A percentile compares a stretch with the other conserved stretches of the same genome.
Conservation (phyloP, 2,888 invertebrate genomes). For the Acleris laterana region DNA sequence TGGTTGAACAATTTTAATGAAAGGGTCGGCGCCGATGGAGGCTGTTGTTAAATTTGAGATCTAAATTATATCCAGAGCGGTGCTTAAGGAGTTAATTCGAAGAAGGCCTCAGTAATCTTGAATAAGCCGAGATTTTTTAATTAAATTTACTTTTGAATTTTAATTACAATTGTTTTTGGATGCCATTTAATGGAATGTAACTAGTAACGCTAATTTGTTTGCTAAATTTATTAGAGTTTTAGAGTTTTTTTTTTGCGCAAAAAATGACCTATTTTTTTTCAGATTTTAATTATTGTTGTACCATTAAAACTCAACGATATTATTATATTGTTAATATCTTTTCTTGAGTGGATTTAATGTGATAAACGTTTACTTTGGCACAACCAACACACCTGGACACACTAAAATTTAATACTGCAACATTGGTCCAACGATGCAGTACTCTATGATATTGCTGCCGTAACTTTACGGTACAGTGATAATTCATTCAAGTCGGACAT, state of each 20-base stretch:
- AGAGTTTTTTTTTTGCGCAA: too few species aligned
- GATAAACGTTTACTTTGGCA: too few species aligned
- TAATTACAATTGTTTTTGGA: slow-evolving; percentile 5
- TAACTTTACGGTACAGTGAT: too few species aligned
- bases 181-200: background rate
- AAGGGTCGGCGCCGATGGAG: slow-evolving; percentile 63
- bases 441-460: too few species aligned
- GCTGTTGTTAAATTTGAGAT: slow-evolving; percentile 66
- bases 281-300: too few species aligned
- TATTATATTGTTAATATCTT: too few species aligned
- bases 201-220: background rate
- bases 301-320: too few species aligned
- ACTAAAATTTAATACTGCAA: background rate
- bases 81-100: slow-evolving; percentile 34
- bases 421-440: too few species aligned
- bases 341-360: too few species aligned
- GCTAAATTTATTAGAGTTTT: too few species aligned
- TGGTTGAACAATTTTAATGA: slow-evolving; percentile 77
- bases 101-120: slow-evolving; percentile 16
- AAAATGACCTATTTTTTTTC: too few species aligned
- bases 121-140: slow-evolving; percentile 19
- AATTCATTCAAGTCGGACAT: too few species aligned
- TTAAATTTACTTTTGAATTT: slow-evolving; percentile 15
- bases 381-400: background rate
- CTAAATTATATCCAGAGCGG: slow-evolving; percentile 46